phyloP scores from a whole-genome alignment of 2,797 vertebrate species.

The Erethizon dorsatum region DNA sequence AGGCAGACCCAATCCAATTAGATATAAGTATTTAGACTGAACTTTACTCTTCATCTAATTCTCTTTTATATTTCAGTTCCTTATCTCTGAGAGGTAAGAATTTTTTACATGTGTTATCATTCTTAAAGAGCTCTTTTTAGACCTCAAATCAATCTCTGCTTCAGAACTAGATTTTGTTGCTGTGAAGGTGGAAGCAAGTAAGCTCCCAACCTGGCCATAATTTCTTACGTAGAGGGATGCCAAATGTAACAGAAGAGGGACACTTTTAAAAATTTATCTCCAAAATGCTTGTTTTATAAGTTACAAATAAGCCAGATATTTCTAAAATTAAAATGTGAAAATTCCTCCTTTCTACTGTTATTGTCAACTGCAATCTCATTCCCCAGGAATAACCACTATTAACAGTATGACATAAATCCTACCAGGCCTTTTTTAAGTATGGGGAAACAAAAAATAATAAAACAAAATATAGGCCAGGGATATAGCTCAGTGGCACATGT shows the following conservation, averaged over 20 bases:
- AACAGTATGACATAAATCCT: neutral
- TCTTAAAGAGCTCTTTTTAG: neutral
- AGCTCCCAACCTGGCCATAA: neutral
- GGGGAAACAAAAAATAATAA: neutral
- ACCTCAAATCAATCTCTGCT: neutral
- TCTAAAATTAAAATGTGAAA: slow-evolving; percentile 2
- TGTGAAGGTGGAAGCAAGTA: neutral
- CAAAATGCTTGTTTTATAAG: neutral
- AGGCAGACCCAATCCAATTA: neutral
- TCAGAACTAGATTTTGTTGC: neutral
- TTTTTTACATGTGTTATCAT: neutral
- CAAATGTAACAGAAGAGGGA: neutral
- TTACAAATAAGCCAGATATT: neutral
- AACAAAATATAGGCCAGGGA: too few relatives aligned
- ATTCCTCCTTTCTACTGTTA: neutral
- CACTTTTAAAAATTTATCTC: neutral
- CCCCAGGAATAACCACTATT: neutral
- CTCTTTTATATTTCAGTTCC: neutral
- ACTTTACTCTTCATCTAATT: neutral
- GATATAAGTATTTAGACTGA: neutral
- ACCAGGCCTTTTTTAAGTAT: neutral
- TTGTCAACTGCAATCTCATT: slow-evolving; percentile 1
- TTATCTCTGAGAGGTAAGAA: neutral
- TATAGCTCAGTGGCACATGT: too few relatives aligned
- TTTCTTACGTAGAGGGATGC: neutral